A percentile compares a stretch with the other conserved stretches of the same genome.
Evolutionary conservation across 2,113 vertebrate genomes (phyloP).

Genomic region (Pterocles orientalis): DNA sequence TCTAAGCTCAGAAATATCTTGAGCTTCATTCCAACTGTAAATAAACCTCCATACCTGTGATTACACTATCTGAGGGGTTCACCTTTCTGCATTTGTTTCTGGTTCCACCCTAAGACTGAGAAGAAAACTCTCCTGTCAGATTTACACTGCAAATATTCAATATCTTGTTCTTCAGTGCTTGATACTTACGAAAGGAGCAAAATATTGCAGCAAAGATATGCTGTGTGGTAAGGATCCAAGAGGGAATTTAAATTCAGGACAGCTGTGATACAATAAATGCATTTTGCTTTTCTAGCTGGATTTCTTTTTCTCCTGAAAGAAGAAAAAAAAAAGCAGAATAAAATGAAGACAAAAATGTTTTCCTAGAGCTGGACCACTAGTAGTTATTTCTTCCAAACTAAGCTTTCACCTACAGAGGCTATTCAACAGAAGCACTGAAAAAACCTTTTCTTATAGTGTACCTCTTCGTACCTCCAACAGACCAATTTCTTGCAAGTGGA

Average conservation of each 20-base stretch:
- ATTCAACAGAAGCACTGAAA: neutral
- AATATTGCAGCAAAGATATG: neutral
- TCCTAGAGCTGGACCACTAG: neutral
- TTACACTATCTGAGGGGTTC: neutral
- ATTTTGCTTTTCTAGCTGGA: neutral
- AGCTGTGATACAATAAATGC: conserved; percentile 7
- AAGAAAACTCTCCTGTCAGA: neutral
- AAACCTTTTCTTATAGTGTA: neutral
- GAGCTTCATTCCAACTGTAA: neutral
- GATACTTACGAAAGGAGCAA: neutral
- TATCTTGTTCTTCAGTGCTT: neutral
- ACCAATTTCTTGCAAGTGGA: neutral
- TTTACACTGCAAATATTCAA: neutral
- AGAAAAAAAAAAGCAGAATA: neutral
- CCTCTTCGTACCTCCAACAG: neutral
- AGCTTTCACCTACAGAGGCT: neutral
- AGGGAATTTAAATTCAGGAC: conserved; percentile 18
- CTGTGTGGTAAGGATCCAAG: neutral
- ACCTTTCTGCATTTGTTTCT: neutral
- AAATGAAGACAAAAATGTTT: neutral
- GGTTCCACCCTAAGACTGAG: neutral
- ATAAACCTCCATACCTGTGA: neutral
- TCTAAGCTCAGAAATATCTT: neutral
- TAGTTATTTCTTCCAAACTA: neutral
- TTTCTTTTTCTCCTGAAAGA: neutral